These are phyloP conservation scores for Mus caroli DNA, from an alignment of 2,797 vertebrate genomes.

Conservation along the genomic window DNA sequence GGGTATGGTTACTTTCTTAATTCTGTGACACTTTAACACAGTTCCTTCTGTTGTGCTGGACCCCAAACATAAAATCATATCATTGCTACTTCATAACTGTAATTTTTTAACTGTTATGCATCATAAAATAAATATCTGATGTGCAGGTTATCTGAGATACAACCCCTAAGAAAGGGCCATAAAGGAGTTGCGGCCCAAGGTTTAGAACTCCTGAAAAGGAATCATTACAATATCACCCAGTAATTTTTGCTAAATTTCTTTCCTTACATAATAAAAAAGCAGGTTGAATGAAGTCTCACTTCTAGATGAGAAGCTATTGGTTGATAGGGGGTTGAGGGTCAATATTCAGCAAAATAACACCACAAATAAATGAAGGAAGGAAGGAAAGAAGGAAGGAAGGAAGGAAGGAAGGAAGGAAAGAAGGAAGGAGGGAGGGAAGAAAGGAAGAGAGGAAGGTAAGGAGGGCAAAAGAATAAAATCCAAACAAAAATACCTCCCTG, in stretches of 20 bases:
- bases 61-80: neutral
- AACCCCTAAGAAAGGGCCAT: neutral
- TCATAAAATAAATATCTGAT: neutral
- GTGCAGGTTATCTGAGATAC: neutral
- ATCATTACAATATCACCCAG: neutral
- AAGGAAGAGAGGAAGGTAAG: no score
- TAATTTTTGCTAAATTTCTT: neutral
- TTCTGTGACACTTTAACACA: neutral
- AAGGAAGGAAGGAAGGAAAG: no score
- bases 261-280: neutral
- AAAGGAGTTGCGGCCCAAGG: neutral
- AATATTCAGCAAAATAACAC: neutral
- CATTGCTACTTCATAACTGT: neutral
- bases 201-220: neutral
- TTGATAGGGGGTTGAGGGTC: neutral
- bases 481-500: neutral
- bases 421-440: no score
- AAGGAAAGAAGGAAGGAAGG: no score
- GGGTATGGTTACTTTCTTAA: no score
- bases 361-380: neutral
- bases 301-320: neutral
- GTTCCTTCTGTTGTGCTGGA: neutral
- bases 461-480: no score
- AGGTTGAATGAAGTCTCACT: neutral
- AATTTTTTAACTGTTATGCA: neutral